phyloP scores from a whole-genome alignment of 2,888 invertebrate species.

The Aphrophora alni region DNA sequence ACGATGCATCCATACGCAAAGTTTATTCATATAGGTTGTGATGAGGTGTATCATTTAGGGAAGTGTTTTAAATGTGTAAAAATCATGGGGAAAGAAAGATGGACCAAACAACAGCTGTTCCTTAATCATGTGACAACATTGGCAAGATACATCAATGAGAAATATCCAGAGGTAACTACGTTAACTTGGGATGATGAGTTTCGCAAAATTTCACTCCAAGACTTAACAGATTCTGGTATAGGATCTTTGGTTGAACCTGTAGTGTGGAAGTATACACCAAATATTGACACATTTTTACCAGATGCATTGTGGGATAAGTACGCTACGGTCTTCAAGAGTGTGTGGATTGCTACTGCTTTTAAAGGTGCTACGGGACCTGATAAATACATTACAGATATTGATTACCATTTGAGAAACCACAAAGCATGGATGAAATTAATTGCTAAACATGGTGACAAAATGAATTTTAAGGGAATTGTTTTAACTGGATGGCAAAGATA shows the following conservation, averaged over 20 bases:
- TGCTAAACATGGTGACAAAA: slow-evolving; percentile 58
- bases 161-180: slow-evolving; percentile 62
- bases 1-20: slow-evolving; percentile 54
- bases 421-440: slow-evolving; percentile 72
- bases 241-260: slow-evolving; percentile 68
- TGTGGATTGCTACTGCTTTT: slow-evolving; percentile 86
- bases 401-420: slow-evolving; percentile 74
- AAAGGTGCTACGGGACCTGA: slow-evolving; percentile 74
- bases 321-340: slow-evolving; percentile 65
- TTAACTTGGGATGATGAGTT: slow-evolving; percentile 89
- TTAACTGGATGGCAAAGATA: slow-evolving; percentile 79
- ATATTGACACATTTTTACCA: slow-evolving; percentile 57
- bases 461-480: slow-evolving; percentile 68
- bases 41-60: slow-evolving; percentile 58
- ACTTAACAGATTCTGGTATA: slow-evolving; percentile 59
- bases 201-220: slow-evolving; percentile 61
- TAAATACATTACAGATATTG: slow-evolving; percentile 63
- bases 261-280: slow-evolving; percentile 71
- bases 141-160: slow-evolving; percentile 59
- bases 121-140: slow-evolving; percentile 67
- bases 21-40: slow-evolving; percentile 60
- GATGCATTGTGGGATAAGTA: slow-evolving; percentile 66
- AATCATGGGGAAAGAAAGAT: background rate
- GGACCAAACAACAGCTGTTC: slow-evolving; percentile 66
- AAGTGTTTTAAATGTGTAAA: slow-evolving; percentile 54